Evolutionary conservation across 2,888 invertebrate genomes (phyloP), one percentile per base, ranked within the genome.

Genomic region (Scaptomyza caliginosa): DNA sequence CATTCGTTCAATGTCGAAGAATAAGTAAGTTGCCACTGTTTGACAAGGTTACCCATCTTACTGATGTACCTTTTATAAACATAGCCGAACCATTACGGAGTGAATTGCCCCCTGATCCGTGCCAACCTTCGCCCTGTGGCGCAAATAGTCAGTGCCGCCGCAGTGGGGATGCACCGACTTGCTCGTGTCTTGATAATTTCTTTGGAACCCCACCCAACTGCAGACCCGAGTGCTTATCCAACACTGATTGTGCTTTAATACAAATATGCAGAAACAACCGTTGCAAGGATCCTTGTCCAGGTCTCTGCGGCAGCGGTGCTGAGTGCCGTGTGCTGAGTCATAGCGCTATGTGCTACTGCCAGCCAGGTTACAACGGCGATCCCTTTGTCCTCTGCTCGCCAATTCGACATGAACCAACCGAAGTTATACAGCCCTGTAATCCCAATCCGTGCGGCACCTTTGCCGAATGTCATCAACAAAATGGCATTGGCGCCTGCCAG

Each of bases 361-460:
- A 93, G 50, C 50, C 64, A 19, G 90, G 90, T 2, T 88, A 86
- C 30, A 90, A 69, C 49, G 92, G 90, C 4, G 89, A 91, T 74
- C 90, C 91, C 3, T 92, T 92, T 62, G 89, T 91, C 4, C 91
- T 90, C 55, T 94, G 94, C 80, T 86, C 90, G 24, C 92, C 92
- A 8, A 92, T 94, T 60, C 92, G 92, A 21, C 55, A 62, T 4
- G 82, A 65, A 1, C 76, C 78, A 4, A 81, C 88, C 3, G 90
- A 91, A 62, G 76, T 92, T 45, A 87, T 91, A 28, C 93, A 94
- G 74, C 95, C 95, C 0, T 96, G 96, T 77, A 92, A 93, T 73
- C 95, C 95, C n/a, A 94, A 94, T 60, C 96, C 96, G n/a, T 97
- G 97, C 89, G 96, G 96, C 43, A 91, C 94, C 23, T 96, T 96